Conservation (phyloP, 2,888 invertebrate species). For the Hypsopygia costalis region DNA sequence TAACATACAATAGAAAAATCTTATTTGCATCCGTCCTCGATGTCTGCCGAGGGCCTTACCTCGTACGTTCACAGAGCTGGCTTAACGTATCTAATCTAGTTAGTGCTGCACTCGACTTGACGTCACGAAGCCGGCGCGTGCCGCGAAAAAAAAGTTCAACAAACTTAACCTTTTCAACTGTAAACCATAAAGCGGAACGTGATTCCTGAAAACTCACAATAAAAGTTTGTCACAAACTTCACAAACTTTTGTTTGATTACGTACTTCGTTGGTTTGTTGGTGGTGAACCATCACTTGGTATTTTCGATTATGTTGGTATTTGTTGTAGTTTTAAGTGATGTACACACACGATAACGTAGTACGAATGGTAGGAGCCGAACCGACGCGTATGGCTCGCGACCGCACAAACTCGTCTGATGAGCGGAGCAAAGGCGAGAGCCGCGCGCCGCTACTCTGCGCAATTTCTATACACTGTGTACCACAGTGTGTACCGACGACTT, state of each 20-base stretch:
- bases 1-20: too few species aligned
- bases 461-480: conserved; percentile 38
- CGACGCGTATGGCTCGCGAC: conserved; percentile 52
- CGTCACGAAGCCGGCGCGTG: conserved; percentile 64
- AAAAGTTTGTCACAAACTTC: conserved; percentile 9
- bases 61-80: conserved; percentile 40
- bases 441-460: conserved; percentile 61
- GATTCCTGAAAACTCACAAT: conserved; percentile 13
- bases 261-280: conserved; percentile 3
- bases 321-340: conserved; percentile 29
- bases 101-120: conserved; percentile 54
- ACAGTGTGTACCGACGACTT: conserved; percentile 10
- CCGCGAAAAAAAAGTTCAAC: conserved; percentile 67
- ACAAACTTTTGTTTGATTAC: conserved; percentile 4
- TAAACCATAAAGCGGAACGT: conserved; percentile 11
- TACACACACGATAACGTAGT: conserved; percentile 24
- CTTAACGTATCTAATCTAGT: conserved; percentile 69
- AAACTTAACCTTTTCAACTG: conserved; percentile 56
- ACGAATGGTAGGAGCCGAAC: conserved; percentile 27
- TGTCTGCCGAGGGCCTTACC: conserved; percentile 35
- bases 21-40: conserved; percentile 32
- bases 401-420: conserved; percentile 50
- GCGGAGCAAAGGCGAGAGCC: conserved; percentile 14
- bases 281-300: neutral
- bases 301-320: conserved; percentile 12